These are phyloP conservation scores for Nothobranchius furzeri DNA, from an alignment of 2,113 vertebrate species.

Conservation along the genomic window DNA sequence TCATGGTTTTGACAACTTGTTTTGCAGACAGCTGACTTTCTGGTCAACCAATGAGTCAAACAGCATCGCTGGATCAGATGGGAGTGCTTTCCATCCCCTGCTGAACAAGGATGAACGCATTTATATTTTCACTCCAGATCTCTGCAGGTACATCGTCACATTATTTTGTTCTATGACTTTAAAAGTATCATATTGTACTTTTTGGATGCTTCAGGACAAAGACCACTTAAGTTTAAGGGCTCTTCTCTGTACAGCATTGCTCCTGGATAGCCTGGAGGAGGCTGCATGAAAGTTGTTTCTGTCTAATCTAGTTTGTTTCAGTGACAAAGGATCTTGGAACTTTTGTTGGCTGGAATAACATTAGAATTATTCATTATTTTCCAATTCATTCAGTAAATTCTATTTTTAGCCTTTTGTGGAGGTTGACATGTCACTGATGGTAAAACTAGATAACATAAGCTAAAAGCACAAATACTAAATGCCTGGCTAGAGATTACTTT, in stretches of 20 bases:
- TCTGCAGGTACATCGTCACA: constrained; percentile 86
- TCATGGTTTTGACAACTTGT: neutral
- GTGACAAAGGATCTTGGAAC: neutral
- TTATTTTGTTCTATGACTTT: neutral
- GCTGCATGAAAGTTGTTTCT: neutral
- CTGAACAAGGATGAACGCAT: constrained; percentile 86
- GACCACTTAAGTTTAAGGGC: neutral
- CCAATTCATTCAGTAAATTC: no score
- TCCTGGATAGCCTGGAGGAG: no score
- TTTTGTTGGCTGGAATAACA: no score
- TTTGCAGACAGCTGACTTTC: constrained; percentile 79
- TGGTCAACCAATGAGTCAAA: constrained; percentile 88
- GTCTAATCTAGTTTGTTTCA: neutral
- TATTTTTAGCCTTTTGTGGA: no score
- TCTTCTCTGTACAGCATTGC: no score
- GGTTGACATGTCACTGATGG: no score
- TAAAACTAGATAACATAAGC: no score
- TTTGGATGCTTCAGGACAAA: neutral
- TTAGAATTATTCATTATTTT: no score
- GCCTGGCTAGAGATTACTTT: no score
- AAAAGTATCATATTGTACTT: neutral
- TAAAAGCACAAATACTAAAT: no score
- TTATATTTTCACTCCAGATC: constrained; percentile 89
- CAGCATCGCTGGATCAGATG: constrained; percentile 94
- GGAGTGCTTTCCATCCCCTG: constrained; percentile 90